phyloP scores from a whole-genome alignment of 1,140 invertebrate species.

The Cylas formicarius region DNA sequence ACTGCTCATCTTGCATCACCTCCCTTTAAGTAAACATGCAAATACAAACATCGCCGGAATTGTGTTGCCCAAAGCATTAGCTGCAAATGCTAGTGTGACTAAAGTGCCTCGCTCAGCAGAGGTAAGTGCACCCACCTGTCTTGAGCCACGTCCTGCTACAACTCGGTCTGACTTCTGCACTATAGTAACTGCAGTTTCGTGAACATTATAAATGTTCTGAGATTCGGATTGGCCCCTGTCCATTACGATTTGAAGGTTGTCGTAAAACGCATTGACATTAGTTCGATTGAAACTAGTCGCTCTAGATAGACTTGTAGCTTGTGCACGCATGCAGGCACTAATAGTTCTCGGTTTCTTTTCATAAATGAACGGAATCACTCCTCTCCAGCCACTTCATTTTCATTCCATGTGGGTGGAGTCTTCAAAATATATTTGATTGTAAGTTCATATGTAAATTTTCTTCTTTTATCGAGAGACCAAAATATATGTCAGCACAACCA shows the following conservation, averaged over 20 bases:
- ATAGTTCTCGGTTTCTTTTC: slow-evolving; percentile 1
- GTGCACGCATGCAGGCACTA: neutral
- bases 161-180: slow-evolving; percentile 41
- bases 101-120: slow-evolving; percentile 43
- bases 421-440: too few species aligned
- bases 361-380: too few species aligned
- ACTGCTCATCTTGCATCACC: slow-evolving; percentile 41
- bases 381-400: too few species aligned
- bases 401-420: too few species aligned
- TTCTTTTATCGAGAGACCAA: too few species aligned
- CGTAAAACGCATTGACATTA: slow-evolving; percentile 39
- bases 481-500: too few species aligned
- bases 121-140: slow-evolving; percentile 44
- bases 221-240: slow-evolving; percentile 31
- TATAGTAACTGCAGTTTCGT: slow-evolving; percentile 45
- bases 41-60: slow-evolving; percentile 44
- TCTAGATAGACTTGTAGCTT: slow-evolving; percentile 35
- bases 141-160: slow-evolving; percentile 36
- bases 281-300: slow-evolving; percentile 45
- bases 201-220: slow-evolving; percentile 43
- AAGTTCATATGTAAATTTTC: too few species aligned
- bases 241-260: slow-evolving; percentile 37
- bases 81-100: slow-evolving; percentile 40
- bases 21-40: slow-evolving; percentile 39
- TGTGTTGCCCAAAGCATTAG: slow-evolving; percentile 32